Base-by-base conservation (phyloP, 1,140 invertebrate genomes). In the Schlechtendalia chinensis region DNA sequence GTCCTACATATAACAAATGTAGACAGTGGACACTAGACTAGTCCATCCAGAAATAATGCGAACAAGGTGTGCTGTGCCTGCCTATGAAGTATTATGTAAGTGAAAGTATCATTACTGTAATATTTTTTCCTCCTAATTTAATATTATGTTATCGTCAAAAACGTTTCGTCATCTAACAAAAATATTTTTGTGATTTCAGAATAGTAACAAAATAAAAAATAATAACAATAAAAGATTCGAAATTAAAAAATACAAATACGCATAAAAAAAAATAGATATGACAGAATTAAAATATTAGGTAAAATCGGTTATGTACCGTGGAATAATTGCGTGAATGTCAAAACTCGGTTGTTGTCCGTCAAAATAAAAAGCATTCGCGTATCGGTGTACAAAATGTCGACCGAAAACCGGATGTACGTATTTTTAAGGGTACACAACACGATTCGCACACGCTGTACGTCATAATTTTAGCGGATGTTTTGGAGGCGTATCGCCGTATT, bases 61-160 rank as follows among this genome's bases (percentile, higher is more conserved):
- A 67, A 67, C 32, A 1, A n/a, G 39, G 65, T 24, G 65, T 27
- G 65, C 5, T 24, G 65, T 27, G 65, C 5, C 65, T 22, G 47
- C 47, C 11, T 50, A 10, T 50, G 11, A 12, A 50, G 12, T 50
- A 50, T 50, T 50, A 47, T 56, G 22, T 11, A 47, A 67, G 39
- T 67, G 65, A 67, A 67, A 67, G 65, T 67, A 67, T 67, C n/a
- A 47, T 63, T 29, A 32, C 16, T 19, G 29, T 22, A 14, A 45
- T n/a, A 32, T 5, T 16, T 67, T 67, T n/a, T 56, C 45, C 45
- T 67, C 45, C 12, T 1, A 67, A 45, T 47, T 67, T 45, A 14
- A 47, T 22, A 67, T 67, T 24, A 65, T 39, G 27, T 27, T 63
- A 63, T 19, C 1, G 27, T 24, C 12, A 11, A 22, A 22, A 67